Conservation (phyloP, 2,113 vertebrate genomes). For the Chunga burmeisteri region DNA sequence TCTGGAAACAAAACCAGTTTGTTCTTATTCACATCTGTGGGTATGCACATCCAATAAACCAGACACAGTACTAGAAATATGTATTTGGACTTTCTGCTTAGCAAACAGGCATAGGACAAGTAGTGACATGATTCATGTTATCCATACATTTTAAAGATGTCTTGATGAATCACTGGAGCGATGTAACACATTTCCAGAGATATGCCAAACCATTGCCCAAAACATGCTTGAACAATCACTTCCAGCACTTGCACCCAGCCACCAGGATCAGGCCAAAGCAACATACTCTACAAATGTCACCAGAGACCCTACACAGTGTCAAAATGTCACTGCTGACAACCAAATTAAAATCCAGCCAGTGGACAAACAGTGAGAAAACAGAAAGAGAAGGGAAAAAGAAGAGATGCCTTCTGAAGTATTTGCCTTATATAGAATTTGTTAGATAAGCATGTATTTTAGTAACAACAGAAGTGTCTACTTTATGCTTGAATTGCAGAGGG, state of each 20-base stretch:
- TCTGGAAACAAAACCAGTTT: conserved; percentile 72
- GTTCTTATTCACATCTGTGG: background rate
- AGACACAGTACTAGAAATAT: background rate
- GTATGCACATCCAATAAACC: background rate
- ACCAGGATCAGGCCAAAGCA: background rate
- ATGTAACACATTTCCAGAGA: background rate
- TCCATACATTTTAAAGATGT: background rate
- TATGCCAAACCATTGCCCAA: background rate
- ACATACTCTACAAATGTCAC: background rate
- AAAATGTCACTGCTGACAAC: background rate
- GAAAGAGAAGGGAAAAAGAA: background rate
- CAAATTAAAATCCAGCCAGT: background rate
- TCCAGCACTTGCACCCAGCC: background rate
- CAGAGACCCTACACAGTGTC: background rate
- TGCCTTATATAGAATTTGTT: background rate
- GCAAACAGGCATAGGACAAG: background rate
- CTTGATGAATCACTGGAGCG: background rate
- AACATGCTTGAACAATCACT: background rate
- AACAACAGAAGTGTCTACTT: background rate
- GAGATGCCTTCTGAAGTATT: background rate
- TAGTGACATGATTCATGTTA: background rate
- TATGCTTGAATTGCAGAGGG: background rate
- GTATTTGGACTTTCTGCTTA: background rate
- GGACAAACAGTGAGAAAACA: background rate
- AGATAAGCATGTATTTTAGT: background rate